phyloP scores from a whole-genome alignment of 2,113 vertebrate genomes.

The Campylomormyrus numenius region DNA sequence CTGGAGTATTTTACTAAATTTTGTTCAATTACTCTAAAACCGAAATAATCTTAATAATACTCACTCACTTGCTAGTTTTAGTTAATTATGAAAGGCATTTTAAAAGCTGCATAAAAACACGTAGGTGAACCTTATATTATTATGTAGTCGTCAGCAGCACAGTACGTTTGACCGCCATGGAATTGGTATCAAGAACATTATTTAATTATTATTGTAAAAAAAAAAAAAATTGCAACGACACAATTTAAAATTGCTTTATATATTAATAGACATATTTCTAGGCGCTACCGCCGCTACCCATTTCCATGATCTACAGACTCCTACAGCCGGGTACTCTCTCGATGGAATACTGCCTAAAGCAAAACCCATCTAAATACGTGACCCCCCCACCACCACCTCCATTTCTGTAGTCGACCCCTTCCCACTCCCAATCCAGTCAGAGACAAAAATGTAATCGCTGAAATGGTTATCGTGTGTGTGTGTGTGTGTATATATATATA shows the following conservation, averaged over 20 bases:
- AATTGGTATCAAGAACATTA: background rate
- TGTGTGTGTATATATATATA: background rate
- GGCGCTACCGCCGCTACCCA: background rate
- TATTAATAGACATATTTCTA: background rate
- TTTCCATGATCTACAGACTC: background rate
- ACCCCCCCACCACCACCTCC: slow-evolving; percentile 9
- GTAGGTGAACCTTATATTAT: background rate
- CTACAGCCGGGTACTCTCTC: slow-evolving; percentile 4
- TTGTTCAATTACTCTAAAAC: slow-evolving; percentile 16
- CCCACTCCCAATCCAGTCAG: slow-evolving; percentile 25
- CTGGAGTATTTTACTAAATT: background rate
- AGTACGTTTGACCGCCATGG: background rate
- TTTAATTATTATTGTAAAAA: slow-evolving; percentile 1
- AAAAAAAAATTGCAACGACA: background rate
- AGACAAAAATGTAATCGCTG: background rate
- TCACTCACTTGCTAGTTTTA: background rate
- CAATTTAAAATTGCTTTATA: background rate
- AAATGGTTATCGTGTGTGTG: slow-evolving; percentile 10
- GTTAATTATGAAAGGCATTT: background rate
- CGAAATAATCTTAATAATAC: background rate
- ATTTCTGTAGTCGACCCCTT: slow-evolving; percentile 18
- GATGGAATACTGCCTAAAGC: slow-evolving; percentile 17
- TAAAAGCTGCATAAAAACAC: background rate
- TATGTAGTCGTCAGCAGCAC: background rate
- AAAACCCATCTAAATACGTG: slow-evolving; percentile 19